phyloP scores from a whole-genome alignment of 2,888 invertebrate genomes.

The Drosophila kokeensis region DNA sequence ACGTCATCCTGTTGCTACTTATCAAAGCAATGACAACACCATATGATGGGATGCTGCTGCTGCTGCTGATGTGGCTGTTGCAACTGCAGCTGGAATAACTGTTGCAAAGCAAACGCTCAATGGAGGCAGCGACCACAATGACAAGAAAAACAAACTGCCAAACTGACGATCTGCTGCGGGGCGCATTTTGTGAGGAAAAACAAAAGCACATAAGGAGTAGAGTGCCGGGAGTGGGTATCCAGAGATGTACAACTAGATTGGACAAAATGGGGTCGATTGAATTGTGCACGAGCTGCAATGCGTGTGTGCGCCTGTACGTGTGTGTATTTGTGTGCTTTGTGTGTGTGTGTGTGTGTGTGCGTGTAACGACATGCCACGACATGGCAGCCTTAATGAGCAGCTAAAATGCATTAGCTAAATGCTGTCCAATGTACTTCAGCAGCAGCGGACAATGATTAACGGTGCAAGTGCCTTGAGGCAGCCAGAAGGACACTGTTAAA shows the following conservation, averaged over 20 bases:
- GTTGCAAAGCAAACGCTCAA: constrained; percentile 19
- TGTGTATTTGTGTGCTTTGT: neutral
- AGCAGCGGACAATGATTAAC: constrained; percentile 18
- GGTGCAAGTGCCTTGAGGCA: constrained; percentile 12
- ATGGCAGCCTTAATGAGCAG: constrained; percentile 45
- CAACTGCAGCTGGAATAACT: constrained; percentile 58
- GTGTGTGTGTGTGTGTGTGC: neutral
- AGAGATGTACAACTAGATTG: neutral
- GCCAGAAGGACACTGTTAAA: neutral
- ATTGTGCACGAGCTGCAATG: constrained; percentile 4
- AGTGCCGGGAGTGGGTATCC: constrained; percentile 1
- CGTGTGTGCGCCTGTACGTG: neutral
- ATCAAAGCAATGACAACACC: constrained; percentile 73
- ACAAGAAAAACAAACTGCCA: constrained; percentile 29
- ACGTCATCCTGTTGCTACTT: constrained; percentile 63
- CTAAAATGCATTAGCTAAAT: constrained; percentile 59
- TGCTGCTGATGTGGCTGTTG: constrained; percentile 14
- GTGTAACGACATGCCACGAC: constrained; percentile 25
- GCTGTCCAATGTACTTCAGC: constrained; percentile 8
- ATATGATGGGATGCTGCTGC: constrained; percentile 9
- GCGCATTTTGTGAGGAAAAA: constrained; percentile 39
- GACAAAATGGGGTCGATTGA: neutral
- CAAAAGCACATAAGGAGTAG: constrained; percentile 31
- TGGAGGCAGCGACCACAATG: constrained; percentile 19
- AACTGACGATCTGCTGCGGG: constrained; percentile 52